Evolutionary conservation across 2,888 invertebrate genomes (phyloP).

Genomic region (Dorcus parallelipipedus): DNA sequence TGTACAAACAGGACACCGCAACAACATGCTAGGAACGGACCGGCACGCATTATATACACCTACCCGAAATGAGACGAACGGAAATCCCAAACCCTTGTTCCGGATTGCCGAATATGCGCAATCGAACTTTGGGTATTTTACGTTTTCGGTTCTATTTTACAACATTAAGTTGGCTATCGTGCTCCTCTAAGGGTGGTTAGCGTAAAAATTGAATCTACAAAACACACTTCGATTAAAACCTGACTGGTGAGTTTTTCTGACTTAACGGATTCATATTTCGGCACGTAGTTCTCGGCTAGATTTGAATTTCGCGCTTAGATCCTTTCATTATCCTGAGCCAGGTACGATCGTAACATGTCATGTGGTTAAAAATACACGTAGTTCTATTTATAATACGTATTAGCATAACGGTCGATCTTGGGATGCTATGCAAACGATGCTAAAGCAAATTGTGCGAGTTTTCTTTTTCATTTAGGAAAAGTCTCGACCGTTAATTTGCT

Average conservation of each 20-base stretch:
- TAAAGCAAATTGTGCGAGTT: too few species aligned
- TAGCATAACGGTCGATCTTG: neutral
- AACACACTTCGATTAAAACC: constrained; percentile 31
- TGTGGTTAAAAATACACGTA: too few species aligned
- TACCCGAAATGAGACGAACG: constrained; percentile 27
- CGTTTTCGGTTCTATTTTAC: constrained; percentile 48
- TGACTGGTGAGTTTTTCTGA: constrained; percentile 31
- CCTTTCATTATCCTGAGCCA: too few species aligned
- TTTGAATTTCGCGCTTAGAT: constrained; percentile 13
- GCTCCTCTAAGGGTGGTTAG: constrained; percentile 48
- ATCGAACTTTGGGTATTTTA: constrained; percentile 39
- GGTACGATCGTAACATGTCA: too few species aligned
- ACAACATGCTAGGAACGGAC: constrained; percentile 31
- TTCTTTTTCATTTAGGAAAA: neutral
- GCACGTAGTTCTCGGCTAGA: neutral
- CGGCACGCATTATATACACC: constrained; percentile 14
- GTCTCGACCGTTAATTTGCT: neutral
- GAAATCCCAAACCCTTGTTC: constrained; percentile 18
- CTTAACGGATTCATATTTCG: neutral
- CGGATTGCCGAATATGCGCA: constrained; percentile 41
- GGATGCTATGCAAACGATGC: neutral
- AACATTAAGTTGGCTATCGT: constrained; percentile 51
- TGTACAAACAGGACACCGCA: constrained; percentile 24
- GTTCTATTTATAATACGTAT: neutral
- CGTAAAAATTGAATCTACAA: constrained; percentile 38